Conservation (phyloP, 2,797 vertebrate genomes). For the Potorous gilbertii region DNA sequence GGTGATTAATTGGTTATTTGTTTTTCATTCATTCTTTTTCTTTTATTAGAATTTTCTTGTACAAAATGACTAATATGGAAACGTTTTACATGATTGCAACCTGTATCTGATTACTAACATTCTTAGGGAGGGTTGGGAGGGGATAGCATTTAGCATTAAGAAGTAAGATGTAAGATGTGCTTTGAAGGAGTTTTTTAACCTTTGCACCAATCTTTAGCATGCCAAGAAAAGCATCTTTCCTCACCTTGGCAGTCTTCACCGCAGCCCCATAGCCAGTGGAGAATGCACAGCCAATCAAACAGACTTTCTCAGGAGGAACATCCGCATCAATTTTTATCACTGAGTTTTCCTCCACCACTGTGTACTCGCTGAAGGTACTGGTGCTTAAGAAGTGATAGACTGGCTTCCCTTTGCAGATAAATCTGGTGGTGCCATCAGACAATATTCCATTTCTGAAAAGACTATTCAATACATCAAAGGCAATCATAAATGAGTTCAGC, state of each 20-base stretch:
- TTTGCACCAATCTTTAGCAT: constrained; percentile 2
- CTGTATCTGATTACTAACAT: no score
- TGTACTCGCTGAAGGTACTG: constrained; percentile 88
- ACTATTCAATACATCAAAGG: not conserved
- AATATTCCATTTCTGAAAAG: constrained; percentile 73
- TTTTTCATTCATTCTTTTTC: no score
- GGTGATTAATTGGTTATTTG: no score
- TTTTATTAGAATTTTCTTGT: no score
- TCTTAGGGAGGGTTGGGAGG: no score
- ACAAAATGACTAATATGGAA: no score
- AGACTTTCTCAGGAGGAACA: constrained; percentile 86
- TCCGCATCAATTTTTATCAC: constrained; percentile 83
- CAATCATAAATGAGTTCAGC: not conserved
- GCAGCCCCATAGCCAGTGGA: constrained; percentile 87
- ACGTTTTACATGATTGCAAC: no score
- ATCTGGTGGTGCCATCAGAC: constrained; percentile 84
- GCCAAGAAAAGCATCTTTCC: no score
- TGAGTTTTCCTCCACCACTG: constrained; percentile 82
- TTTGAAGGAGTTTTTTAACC: no score
- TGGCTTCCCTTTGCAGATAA: constrained; percentile 86
- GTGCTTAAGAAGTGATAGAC: constrained; percentile 85
- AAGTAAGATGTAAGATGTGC: no score
- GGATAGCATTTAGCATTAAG: no score
- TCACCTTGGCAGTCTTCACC: constrained; percentile 86
- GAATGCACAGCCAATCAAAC: constrained; percentile 86